Evolutionary conservation across 2,113 vertebrate species (phyloP).

Genomic region (Sylvietta virens): DNA sequence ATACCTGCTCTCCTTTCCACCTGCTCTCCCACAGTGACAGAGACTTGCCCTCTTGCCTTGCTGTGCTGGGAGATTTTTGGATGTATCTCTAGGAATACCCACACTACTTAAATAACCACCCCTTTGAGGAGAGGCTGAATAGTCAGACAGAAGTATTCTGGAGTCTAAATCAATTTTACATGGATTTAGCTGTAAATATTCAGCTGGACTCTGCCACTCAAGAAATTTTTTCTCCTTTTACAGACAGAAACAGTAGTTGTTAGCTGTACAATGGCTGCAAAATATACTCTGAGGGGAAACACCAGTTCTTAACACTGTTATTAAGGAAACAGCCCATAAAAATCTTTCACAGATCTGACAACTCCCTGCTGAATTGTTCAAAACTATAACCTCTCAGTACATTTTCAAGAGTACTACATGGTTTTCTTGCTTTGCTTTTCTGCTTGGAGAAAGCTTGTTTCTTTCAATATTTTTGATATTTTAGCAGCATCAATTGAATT

Average conservation of each 20-base stretch:
- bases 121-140: neutral
- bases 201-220: neutral
- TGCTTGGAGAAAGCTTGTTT: conserved; percentile 28
- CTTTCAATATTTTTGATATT: conserved; percentile 4
- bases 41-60: neutral
- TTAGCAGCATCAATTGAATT: conserved; percentile 16
- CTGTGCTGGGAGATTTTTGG: neutral
- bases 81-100: neutral
- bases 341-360: neutral
- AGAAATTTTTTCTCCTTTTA: neutral
- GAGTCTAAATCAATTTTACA: neutral
- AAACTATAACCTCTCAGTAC: neutral
- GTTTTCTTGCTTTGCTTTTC: neutral
- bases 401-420: neutral
- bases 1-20: neutral
- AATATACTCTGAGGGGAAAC: neutral
- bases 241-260: neutral
- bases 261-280: neutral
- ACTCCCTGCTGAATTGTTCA: conserved; percentile 7
- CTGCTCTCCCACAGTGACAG: neutral
- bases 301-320: neutral
- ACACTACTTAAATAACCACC: neutral
- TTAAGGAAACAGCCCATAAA: neutral
- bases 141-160: neutral
- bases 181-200: neutral